Evolutionary conservation across 1,140 invertebrate species (phyloP).

Genomic region (Meloidogyne floridensis): DNA sequence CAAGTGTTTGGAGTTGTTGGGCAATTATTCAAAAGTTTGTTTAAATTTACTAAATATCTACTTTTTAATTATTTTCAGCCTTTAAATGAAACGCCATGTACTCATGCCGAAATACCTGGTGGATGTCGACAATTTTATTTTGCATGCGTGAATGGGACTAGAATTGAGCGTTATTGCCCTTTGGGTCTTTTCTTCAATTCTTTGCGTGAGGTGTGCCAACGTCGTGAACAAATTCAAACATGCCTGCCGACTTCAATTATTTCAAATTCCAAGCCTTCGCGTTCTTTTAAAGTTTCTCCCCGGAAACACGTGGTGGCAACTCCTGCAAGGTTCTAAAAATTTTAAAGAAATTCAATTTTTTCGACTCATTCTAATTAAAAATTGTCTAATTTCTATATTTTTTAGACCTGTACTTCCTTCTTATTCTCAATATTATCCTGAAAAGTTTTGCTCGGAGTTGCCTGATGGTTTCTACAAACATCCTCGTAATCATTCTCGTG

Average conservation of each 20-base stretch:
- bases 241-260: neutral
- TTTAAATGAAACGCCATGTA: neutral
- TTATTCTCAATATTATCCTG: conserved; percentile 3
- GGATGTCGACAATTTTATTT: conserved; percentile 18
- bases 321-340: neutral
- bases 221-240: neutral
- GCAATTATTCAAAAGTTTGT: neutral
- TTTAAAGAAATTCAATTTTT: too few relatives aligned
- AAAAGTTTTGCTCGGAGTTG: conserved; percentile 20
- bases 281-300: neutral
- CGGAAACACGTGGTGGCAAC: neutral
- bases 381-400: neutral
- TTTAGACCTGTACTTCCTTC: conserved; percentile 2
- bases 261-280: neutral
- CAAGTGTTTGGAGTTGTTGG: too few relatives aligned
- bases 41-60: too few relatives aligned
- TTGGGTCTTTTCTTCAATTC: conserved; percentile 13
- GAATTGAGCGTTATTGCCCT: neutral
- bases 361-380: neutral
- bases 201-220: neutral
- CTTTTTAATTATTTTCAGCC: neutral
- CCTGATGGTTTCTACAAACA: conserved; percentile 20
- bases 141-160: neutral
- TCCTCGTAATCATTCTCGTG: conserved; percentile 11
- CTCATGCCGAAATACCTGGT: too few relatives aligned